Conservation (phyloP, 1,140 invertebrate species). For the Drosophila lacertosa region DNA sequence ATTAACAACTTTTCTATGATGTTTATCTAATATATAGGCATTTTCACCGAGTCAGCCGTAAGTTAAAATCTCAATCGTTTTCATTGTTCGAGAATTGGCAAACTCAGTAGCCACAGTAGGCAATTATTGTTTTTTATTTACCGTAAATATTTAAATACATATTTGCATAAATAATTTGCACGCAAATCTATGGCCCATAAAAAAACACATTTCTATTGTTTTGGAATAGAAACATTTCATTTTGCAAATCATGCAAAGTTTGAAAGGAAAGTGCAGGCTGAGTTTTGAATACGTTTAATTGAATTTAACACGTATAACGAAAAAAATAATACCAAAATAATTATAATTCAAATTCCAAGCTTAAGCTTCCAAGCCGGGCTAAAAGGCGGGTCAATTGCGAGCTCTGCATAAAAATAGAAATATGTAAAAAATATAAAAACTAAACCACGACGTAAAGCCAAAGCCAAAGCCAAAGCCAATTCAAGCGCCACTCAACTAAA, state of each 20-base stretch:
- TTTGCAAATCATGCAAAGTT: constrained; percentile 11
- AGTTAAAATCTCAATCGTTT: constrained; percentile 45
- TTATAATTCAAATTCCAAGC: constrained; percentile 62
- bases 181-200: constrained; percentile 39
- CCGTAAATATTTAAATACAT: constrained; percentile 15
- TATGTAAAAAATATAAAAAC: constrained; percentile 28
- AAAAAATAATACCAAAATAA: constrained; percentile 16
- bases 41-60: constrained; percentile 2
- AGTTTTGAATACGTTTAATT: constrained; percentile 51
- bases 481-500: constrained; percentile 50
- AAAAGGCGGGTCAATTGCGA: constrained; percentile 73
- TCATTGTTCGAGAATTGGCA: constrained; percentile 40
- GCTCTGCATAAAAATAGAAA: constrained; percentile 43
- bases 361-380: constrained; percentile 50
- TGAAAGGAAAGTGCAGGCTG: constrained; percentile 35
- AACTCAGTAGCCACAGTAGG: constrained; percentile 40
- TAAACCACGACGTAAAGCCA: constrained; percentile 21
- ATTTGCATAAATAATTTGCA: constrained; percentile 72
- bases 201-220: constrained; percentile 15
- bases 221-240: constrained; percentile 1
- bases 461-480: constrained; percentile 41
- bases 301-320: constrained; percentile 54
- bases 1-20: too few relatives aligned
- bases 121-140: constrained; percentile 23
- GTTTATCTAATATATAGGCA: too few relatives aligned